Evolutionary conservation across 2,113 vertebrate species (phyloP), one percentile per base, ranked within the genome.

Genomic region (Neomonachus schauinslandi): DNA sequence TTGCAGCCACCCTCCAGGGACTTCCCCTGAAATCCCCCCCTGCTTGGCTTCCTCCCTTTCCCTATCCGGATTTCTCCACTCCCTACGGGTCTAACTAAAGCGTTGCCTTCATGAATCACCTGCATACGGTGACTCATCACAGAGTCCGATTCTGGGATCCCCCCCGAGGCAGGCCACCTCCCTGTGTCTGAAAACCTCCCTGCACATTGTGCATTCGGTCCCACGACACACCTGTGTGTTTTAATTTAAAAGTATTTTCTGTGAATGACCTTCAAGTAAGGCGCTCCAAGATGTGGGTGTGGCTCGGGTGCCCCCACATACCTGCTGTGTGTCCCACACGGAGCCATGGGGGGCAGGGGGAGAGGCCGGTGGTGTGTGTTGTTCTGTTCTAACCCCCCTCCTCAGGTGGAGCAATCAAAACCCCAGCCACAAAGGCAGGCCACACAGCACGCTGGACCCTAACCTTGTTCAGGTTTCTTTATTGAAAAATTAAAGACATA

Each of bases 401-500:
- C 9, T 5, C 1, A 24, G 0, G 1, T 3, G 5, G 1, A 49
- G 15, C 42, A 5, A 2, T 3, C 14, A 55, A 46, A 76, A 81
- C 88, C 1, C 63, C n/a, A 49, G 90, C n/a, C 7, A 12, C 53
- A 77, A 67, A 1, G 0, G 81, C 42, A 21, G 0, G 2, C 12
- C 80, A 77, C 22, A 26, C 1, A 86, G 57, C 71, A 71, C 12
- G 0, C 71, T 46, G 33, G 93, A 88, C 93, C 74, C 96, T 95
- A 97, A 96, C 74, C 87, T 94, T 97, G 97, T 98, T 96, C 85
- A 69, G 98, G 98, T 99, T 99, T 97, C 97, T 98, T 98, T 99
- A 99, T 99, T 99, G 99, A 99, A 99, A 99, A 99, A 99, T 99
- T 99, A 99, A 99, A 99, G 99, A 99, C 99, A 98, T 99, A 99